phyloP scores from a whole-genome alignment of 2,888 invertebrate species.

The Escarpia spicata region DNA sequence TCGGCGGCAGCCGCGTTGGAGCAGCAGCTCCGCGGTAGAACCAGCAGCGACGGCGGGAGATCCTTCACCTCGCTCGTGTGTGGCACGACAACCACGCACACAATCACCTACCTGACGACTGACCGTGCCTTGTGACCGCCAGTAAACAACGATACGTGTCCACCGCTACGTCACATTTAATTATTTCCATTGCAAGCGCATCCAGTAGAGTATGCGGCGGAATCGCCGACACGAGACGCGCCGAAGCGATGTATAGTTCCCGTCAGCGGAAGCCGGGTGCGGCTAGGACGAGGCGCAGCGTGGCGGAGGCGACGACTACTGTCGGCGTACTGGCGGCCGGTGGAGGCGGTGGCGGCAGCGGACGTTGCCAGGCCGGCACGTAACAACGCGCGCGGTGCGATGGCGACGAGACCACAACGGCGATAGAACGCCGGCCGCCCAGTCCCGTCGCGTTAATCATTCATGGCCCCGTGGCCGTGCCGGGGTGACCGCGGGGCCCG shows the following conservation, averaged over 20 bases:
- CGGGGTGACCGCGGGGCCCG: neutral
- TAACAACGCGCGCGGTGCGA: conserved; percentile 1
- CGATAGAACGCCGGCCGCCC: neutral
- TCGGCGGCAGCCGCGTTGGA: neutral
- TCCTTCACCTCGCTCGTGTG: too few species aligned
- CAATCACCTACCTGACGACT: neutral
- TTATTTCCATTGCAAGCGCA: neutral
- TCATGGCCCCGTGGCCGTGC: neutral
- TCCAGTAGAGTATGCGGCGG: neutral
- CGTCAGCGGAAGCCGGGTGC: neutral
- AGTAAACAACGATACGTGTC: neutral
- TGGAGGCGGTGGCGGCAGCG: neutral
- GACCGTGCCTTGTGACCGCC: neutral
- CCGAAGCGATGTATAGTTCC: neutral
- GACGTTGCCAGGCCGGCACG: neutral
- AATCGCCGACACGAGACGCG: neutral
- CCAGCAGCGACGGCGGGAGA: neutral
- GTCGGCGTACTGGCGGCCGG: neutral
- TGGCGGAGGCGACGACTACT: neutral
- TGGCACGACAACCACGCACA: neutral
- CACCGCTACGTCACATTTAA: neutral
- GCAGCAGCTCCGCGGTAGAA: neutral
- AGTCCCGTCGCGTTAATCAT: neutral
- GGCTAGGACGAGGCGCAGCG: neutral
- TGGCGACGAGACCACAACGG: conserved; percentile 2